Base-by-base conservation (phyloP, 2,797 vertebrate species). In the Sebastes matsubarae region DNA sequence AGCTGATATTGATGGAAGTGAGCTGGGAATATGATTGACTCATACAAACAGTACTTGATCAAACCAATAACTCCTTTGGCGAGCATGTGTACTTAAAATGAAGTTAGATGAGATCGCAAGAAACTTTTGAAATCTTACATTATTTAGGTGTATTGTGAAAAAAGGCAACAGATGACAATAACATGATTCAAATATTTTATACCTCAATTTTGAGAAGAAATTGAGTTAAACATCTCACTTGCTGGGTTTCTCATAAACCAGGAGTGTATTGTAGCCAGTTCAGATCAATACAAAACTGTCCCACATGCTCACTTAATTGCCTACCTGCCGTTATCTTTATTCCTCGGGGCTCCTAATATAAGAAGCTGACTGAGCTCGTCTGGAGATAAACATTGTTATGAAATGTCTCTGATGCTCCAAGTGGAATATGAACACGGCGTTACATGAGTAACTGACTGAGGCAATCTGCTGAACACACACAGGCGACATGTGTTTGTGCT, bases 241-340 rank as follows among this genome's bases (percentile, higher is more conserved):
- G 73, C 84, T 87, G 79, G 74, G 86, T 91, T 91, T 81, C 70
- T 77, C 50, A 82, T 83, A 70, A 86, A 79, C 24, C 64, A 27
- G 34, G 38, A 81, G 58, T 66, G 12, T 71, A 38, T 60, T 68
- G 46, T 67, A 69, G 68, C 22, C 71, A 8, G 72, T 38, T 72
- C 38, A 12, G 50, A 91, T 91, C 89, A 76, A 92, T 93, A 88
- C 58, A 20, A 60, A 85, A 76, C 71, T 72, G 59, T 85, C 73
- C 84, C 84, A 83, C 84, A 84, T 34, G 78, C 65, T 79, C 82
- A 59, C 55, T 83, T 86, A 81, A 90, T 85, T 84, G 82, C 75
- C 76, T 68, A 57, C 79, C 82, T 88, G 84, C 85, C 68, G 74
- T 69, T 80, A 42, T 84, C 67, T 71, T 89, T 76, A 83, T 81